Evolutionary conservation across 2,888 invertebrate genomes (phyloP), one percentile per base, ranked within the genome.

Genomic region (Eretmocerus hayati): DNA sequence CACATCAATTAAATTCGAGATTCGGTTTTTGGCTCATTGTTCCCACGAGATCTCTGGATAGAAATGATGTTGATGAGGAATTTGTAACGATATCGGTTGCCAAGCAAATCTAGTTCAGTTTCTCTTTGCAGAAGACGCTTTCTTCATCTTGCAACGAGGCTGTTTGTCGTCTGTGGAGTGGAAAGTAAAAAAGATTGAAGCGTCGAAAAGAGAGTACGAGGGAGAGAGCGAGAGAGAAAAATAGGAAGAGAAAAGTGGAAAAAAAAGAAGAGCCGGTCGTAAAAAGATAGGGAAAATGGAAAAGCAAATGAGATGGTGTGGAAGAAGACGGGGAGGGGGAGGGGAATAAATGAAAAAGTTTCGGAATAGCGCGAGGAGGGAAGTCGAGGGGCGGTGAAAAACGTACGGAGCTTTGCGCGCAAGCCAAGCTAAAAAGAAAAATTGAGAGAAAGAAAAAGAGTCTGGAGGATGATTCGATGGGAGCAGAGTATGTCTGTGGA

Each of bases 231-330:
- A 49, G 36, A 26, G 43, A 4, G 18, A 18, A n/a, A 30, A 19
- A 31, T 11, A 13, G 41, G 13, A 22, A 30, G 18, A 18, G 31
- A 15, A 47, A 47, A 40, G 35, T 11, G 9, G 31, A n/a, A 38
- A 21, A 33, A 31, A 42, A 26, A 30, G 32, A 9, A 19, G 32
- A 30, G 23, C 9, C 16, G 13, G 23, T 32, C 37, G 31, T 43
- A 53, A 53, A 50, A 45, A 46, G 45, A 48, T 48, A 43, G 48
- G 49, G 44, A 52, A 54, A 54, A 51, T 49, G 51, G 43, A 51
- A 49, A 54, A 52, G 44, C 46, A 54, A 54, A 52, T 51, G 54
- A 54, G 52, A 54, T 51, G 44, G 52, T 20, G 41, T 41, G 46
- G 44, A 49, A 54, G 42, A 43, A 40, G 26, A 23, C 32, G 22